These are phyloP conservation scores for Parazoanthus darwini DNA, from an alignment of 92 coral and sea anemone species.

Conservation along the genomic window DNA sequence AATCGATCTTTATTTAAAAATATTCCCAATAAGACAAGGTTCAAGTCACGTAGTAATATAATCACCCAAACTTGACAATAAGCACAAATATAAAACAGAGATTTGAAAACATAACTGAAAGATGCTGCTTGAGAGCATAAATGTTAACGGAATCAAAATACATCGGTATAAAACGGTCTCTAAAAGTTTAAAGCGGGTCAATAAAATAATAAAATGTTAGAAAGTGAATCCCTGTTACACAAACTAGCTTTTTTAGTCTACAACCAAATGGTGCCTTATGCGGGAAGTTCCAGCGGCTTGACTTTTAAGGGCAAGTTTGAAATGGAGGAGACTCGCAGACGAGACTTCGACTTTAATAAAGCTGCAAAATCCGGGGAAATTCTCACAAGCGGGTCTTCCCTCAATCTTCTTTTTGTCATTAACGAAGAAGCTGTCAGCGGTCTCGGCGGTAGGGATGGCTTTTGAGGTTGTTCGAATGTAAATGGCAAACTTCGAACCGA, in stretches of 20 bases:
- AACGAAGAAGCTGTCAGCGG: conserved; percentile 34
- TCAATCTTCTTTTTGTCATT: neutral
- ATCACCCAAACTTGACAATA: neutral
- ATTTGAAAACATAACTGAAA: neutral
- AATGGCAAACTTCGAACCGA: conserved; percentile 36
- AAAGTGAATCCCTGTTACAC: neutral
- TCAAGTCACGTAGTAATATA: neutral
- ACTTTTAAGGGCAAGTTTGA: conserved; percentile 26
- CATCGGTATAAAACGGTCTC: neutral
- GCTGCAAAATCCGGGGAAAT: conserved; percentile 46
- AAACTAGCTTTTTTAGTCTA: neutral
- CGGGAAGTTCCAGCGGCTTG: conserved; percentile 12
- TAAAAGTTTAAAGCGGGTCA: neutral
- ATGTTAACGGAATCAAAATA: neutral
- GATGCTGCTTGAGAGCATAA: neutral
- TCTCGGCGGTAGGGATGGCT: conserved; percentile 10
- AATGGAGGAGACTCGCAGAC: conserved; percentile 16
- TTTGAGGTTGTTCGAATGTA: neutral
- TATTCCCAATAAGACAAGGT: neutral
- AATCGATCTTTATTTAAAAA: conserved; percentile 11
- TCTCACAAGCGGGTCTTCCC: conserved; percentile 36
- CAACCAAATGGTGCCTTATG: neutral
- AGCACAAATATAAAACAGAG: neutral
- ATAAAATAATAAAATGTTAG: too few relatives aligned
- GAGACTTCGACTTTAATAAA: conserved; percentile 25